Conservation (phyloP, 2,888 invertebrate species). For the Branchellion lobata region DNA sequence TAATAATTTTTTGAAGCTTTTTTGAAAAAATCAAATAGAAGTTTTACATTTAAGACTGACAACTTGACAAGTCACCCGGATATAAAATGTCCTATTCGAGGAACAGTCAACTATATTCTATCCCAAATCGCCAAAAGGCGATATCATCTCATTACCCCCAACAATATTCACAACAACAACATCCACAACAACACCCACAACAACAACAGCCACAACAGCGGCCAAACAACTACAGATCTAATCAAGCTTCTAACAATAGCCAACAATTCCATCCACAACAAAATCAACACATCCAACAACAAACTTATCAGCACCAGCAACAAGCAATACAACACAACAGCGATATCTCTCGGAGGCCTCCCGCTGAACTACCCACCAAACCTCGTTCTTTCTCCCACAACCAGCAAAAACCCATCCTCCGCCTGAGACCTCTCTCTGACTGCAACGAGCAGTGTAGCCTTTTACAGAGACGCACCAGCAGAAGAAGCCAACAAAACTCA, state of each 20-base stretch:
- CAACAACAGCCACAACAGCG: constrained; percentile 1
- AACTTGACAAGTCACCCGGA: too few species aligned
- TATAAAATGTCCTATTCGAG: too few species aligned
- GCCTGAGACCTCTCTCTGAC: constrained; percentile 30
- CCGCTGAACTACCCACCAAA: background rate
- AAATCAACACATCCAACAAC: background rate
- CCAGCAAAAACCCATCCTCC: constrained; percentile 24
- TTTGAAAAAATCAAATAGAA: too few species aligned
- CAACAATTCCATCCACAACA: background rate
- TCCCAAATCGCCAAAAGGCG: too few species aligned
- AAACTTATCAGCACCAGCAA: background rate
- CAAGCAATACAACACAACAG: too few species aligned
- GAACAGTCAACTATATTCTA: too few species aligned
- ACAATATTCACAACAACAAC: background rate
- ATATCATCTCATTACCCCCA: background rate
- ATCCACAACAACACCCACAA: constrained; percentile 3
- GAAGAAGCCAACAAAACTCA: constrained; percentile 16
- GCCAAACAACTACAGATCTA: too few species aligned
- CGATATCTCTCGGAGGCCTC: too few species aligned
- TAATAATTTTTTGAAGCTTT: too few species aligned
- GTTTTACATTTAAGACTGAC: too few species aligned
- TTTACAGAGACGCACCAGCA: constrained; percentile 15
- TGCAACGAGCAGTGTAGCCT: constrained; percentile 34
- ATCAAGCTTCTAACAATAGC: too few species aligned
- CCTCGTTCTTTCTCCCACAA: background rate